phyloP scores from a whole-genome alignment of 2,113 vertebrate genomes.

The Trogon surrucura region DNA sequence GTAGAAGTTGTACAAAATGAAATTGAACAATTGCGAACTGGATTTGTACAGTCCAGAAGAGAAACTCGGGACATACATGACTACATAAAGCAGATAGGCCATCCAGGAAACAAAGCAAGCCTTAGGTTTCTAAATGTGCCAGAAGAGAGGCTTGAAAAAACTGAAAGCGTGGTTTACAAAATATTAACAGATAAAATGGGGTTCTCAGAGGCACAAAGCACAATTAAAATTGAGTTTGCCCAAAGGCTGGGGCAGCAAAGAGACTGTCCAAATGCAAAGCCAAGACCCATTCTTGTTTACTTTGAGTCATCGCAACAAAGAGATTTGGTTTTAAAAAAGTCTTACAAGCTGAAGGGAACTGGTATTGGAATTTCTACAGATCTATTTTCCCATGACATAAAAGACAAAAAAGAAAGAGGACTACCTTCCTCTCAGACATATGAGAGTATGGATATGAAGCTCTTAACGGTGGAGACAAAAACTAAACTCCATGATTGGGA shows the following conservation, averaged over 20 bases:
- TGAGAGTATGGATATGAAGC: conserved; percentile 96
- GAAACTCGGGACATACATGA: conserved; percentile 98
- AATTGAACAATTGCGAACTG: conserved; percentile 94
- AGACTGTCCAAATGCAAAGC: conserved; percentile 95
- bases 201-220: conserved; percentile 86
- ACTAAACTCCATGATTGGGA: conserved; percentile 88
- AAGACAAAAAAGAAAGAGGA: conserved; percentile 88
- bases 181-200: conserved; percentile 95
- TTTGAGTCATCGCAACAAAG: conserved; percentile 93
- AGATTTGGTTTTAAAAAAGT: conserved; percentile 96
- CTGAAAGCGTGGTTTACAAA: conserved; percentile 87
- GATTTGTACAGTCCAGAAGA: conserved; percentile 95
- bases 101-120: conserved; percentile 90
- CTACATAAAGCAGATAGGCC: conserved; percentile 93
- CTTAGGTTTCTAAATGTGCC: conserved; percentile 94
- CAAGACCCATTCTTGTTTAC: conserved; percentile 93
- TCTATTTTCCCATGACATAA: conserved; percentile 87
- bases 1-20: conserved; percentile 98
- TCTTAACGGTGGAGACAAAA: conserved; percentile 82
- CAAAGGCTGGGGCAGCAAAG: conserved; percentile 93
- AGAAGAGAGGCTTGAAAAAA: conserved; percentile 89
- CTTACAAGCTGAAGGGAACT: conserved; percentile 97
- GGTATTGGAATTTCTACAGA: conserved; percentile 95
- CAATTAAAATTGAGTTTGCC: conserved; percentile 92
- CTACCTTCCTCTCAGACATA: conserved; percentile 95